A percentile compares a stretch with the other conserved stretches of the same genome.
Conservation (phyloP, 2,888 invertebrate genomes). For the Drosophila paramelanica region DNA sequence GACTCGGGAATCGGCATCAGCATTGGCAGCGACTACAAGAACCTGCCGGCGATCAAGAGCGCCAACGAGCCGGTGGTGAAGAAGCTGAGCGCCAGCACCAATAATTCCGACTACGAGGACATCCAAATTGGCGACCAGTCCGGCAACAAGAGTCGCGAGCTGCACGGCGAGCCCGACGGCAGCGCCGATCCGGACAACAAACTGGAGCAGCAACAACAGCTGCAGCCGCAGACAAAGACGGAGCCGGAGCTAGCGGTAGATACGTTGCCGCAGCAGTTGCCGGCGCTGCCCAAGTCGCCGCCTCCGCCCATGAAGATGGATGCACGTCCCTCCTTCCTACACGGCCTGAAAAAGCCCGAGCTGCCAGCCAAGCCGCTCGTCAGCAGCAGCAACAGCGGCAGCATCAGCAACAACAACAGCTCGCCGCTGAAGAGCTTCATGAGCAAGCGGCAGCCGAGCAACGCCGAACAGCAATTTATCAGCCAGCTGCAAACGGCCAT, state of each 20-base stretch:
- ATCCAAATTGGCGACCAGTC: constrained; percentile 83
- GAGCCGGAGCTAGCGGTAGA: constrained; percentile 83
- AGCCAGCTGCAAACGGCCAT: constrained; percentile 86
- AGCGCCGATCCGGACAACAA: constrained; percentile 92
- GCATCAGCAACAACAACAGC: constrained; percentile 29
- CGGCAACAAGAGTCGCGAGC: constrained; percentile 88
- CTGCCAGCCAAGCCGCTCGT: constrained; percentile 90
- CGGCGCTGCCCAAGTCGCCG: constrained; percentile 88
- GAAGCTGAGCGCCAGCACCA: constrained; percentile 82
- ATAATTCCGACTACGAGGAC: constrained; percentile 85
- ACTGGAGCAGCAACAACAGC: constrained; percentile 87
- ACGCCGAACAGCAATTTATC: constrained; percentile 86
- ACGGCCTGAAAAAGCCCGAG: constrained; percentile 89
- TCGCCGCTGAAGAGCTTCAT: constrained; percentile 86
- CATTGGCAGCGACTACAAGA: constrained; percentile 83
- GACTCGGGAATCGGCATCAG: constrained; percentile 85
- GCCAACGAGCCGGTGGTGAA: constrained; percentile 76
- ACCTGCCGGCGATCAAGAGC: constrained; percentile 38
- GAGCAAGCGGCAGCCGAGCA: constrained; percentile 85
- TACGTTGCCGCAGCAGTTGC: constrained; percentile 84
- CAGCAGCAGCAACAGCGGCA: constrained; percentile 29
- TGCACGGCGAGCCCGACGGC: constrained; percentile 95
- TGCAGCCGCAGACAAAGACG: constrained; percentile 82
- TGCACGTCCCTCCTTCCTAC: constrained; percentile 89
- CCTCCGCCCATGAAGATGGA: constrained; percentile 83